Percentiles rank a stretch among this genome's conserved stretches.
Evolutionary conservation across 53 echinoderm and acorn worm genomes (phyloP).

Genomic region (Glandiceps talaboti): DNA sequence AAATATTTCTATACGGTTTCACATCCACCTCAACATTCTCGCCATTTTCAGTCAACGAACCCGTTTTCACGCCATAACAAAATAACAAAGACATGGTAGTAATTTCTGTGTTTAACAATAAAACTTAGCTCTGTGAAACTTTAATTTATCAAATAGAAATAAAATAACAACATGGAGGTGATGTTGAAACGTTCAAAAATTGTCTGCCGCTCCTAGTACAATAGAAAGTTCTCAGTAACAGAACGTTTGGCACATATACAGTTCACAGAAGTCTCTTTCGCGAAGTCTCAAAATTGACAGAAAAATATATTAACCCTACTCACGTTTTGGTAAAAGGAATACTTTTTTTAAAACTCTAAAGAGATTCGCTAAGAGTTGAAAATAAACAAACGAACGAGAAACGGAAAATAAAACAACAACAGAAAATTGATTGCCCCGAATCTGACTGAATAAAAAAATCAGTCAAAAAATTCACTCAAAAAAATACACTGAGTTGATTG

Average conservation of each 20-base stretch:
- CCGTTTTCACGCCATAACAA: background rate
- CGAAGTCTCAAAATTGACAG: background rate
- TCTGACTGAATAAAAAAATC: background rate
- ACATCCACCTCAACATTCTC: background rate
- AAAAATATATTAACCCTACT: background rate
- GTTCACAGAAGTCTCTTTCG: background rate
- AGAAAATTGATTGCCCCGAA: background rate
- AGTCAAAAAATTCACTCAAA: background rate
- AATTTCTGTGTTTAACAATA: background rate
- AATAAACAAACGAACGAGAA: too few species aligned
- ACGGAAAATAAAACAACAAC: too few species aligned
- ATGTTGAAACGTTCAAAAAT: background rate
- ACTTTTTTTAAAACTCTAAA: background rate
- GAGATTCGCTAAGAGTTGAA: background rate
- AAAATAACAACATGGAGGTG: background rate
- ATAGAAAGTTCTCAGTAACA: background rate
- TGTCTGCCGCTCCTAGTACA: background rate
- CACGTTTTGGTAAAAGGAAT: too few species aligned
- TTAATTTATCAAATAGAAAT: background rate
- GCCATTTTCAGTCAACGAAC: too few species aligned
- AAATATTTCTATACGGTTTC: background rate
- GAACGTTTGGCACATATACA: background rate
- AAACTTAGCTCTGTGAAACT: background rate
- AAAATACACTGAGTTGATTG: background rate
- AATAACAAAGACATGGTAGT: background rate